A percentile compares a stretch with the other conserved stretches of the same genome.
These are phyloP conservation scores for Drosophila prolongata DNA, from an alignment of 2,888 invertebrate species.

Conservation along the genomic window DNA sequence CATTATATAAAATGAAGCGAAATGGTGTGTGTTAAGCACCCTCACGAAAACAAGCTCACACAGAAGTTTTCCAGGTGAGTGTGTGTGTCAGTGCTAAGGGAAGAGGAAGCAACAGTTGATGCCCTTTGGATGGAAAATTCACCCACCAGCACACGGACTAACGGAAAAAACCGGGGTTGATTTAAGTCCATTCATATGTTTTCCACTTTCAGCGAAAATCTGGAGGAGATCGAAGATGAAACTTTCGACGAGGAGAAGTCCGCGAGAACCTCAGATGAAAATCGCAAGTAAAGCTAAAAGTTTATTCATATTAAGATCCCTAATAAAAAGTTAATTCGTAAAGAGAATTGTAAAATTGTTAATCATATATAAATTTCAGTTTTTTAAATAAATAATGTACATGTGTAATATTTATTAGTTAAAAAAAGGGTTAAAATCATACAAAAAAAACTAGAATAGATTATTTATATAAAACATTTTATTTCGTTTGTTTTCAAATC, in stretches of 20 bases:
- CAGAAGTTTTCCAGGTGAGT: constrained; percentile 24
- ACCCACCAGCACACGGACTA: neutral
- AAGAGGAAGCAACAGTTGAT: constrained; percentile 65
- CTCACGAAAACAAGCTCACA: constrained; percentile 16
- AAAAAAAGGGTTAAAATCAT: too few species aligned
- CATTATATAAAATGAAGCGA: constrained; percentile 44
- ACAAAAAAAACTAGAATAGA: too few species aligned
- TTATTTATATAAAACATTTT: too few species aligned
- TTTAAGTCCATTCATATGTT: constrained; percentile 21
- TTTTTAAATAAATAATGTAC: too few species aligned
- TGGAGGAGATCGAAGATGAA: constrained; percentile 87
- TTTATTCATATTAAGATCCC: too few species aligned
- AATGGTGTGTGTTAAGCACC: constrained; percentile 18
- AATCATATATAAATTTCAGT: too few species aligned
- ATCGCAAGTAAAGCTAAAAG: constrained; percentile 86
- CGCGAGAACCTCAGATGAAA: constrained; percentile 88
- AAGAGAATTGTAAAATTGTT: too few species aligned
- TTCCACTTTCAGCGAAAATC: constrained; percentile 67
- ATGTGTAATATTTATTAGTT: too few species aligned
- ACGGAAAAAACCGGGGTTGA: constrained; percentile 38
- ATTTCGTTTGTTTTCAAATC: too few species aligned
- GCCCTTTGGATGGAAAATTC: constrained; percentile 41
- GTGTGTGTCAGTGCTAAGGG: constrained; percentile 22
- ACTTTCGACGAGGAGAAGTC: constrained; percentile 89
- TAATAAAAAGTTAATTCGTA: too few species aligned